These are phyloP conservation scores for Zalophus californianus DNA, from an alignment of 2,797 vertebrate genomes.

Conservation along the genomic window DNA sequence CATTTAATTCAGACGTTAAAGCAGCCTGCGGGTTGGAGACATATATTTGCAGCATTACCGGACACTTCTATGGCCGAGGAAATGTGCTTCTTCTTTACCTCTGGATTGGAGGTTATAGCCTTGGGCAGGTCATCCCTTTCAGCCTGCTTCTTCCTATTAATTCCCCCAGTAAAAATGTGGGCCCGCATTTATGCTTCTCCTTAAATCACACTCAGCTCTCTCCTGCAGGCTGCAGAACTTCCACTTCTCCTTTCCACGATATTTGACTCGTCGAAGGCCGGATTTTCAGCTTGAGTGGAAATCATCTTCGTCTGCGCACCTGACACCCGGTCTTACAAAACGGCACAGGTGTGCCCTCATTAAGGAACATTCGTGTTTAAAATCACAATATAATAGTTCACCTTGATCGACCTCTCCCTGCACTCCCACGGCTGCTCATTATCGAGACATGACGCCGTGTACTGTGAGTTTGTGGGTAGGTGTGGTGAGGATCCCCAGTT, in stretches of 20 bases:
- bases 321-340: not conserved
- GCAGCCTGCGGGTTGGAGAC: no score
- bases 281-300: not conserved
- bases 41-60: no score
- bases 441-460: not conserved
- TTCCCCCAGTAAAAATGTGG: not conserved
- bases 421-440: fast-evolving
- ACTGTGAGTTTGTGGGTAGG: not conserved
- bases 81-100: not conserved
- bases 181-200: fast-evolving
- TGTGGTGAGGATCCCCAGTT: fast-evolving
- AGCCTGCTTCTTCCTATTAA: not conserved
- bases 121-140: not conserved
- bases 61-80: fast-evolving
- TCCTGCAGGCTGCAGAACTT: not conserved
- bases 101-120: not conserved
- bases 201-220: not conserved
- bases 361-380: not conserved
- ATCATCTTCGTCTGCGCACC: not conserved
- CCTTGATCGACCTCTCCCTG: not conserved
- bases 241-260: no score
- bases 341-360: fast-evolving
- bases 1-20: not conserved
- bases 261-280: fast-evolving
- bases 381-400: not conserved